Evolutionary conservation across 2,113 vertebrate genomes (phyloP), one percentile per base, ranked within the genome.

Genomic region (Brevimyrus niger): DNA sequence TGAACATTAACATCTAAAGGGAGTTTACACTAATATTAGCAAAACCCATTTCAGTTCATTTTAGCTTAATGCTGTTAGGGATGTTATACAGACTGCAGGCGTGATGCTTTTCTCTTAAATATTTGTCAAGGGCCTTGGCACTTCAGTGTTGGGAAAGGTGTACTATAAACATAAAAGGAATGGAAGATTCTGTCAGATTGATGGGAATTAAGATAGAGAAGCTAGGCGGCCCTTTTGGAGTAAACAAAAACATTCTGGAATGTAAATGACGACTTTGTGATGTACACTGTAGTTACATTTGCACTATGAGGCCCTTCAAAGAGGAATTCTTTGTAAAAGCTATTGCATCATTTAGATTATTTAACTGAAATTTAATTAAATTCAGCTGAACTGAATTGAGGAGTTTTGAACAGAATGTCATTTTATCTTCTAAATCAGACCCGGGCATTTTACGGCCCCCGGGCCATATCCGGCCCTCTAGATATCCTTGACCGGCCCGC

Each of bases 181-280:
- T 42, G 15, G 73, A 42, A 80, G 35, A 35, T 80, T 11, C 55
- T 46, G 35, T 31, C 35, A 88, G 61, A 86, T 13, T 65, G 44
- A 76, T 51, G 65, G 31, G 48, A 65, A 87, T 80, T 80, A 80
- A 80, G 31, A 80, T 80, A 80, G 31, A 35, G 17, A 35, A 42
- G 73, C 4, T 7, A 19, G 10, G 35, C 73, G 19, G 73, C 3
- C 35, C 35, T 27, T n/a, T 80, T 80, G 35, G 17, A 80, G 35
- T 80, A 80, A 80, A 42, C 73, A 80, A 90, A 58, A 90, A 65
- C 50, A 83, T 83, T 87, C 50, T 35, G 73, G 88, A 85, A 84
- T 89, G 88, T 80, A 80, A 80, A 42, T 80, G 31, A 21, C 51
- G 27, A 58, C 80, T 53, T 21, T 50, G 27, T 38, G 48, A 82